Percentiles rank a stretch among this genome's conserved stretches.
phyloP scores from a whole-genome alignment of 1,140 invertebrate species.

The Bombus sylvicola region DNA sequence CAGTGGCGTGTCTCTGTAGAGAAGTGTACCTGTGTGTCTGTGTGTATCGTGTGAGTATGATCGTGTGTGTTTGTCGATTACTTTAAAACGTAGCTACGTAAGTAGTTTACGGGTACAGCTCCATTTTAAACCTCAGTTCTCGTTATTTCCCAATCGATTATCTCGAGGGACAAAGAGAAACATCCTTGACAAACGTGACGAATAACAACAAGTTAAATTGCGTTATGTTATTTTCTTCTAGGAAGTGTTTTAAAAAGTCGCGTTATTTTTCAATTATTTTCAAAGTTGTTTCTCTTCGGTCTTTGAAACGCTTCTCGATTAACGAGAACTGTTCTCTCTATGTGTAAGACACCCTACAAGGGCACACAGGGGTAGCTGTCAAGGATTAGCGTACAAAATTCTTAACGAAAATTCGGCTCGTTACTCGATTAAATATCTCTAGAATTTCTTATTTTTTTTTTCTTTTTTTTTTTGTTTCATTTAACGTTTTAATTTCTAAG shows the following conservation, averaged over 20 bases:
- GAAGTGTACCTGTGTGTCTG: not conserved
- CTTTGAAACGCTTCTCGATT: not conserved
- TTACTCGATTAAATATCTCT: slow-evolving; percentile 54
- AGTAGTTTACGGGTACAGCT: slow-evolving; percentile 54
- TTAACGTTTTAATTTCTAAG: slow-evolving; percentile 46
- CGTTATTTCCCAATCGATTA: slow-evolving; percentile 1
- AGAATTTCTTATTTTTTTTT: not conserved
- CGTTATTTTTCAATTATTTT: not conserved
- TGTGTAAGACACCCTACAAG: slow-evolving; percentile 6
- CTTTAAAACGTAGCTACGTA: slow-evolving; percentile 57
- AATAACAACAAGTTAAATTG: slow-evolving; percentile 2
- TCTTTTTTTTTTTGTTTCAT: not conserved
- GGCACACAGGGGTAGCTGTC: slow-evolving; percentile 18
- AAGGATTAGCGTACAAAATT: slow-evolving; percentile 61
- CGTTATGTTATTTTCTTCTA: not conserved
- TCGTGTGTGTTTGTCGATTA: not conserved
- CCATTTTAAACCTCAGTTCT: slow-evolving; percentile 20
- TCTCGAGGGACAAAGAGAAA: not conserved
- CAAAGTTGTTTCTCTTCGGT: not conserved
- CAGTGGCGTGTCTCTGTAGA: slow-evolving; percentile 36
- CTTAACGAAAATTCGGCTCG: slow-evolving; percentile 58
- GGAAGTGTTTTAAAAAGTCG: not conserved
- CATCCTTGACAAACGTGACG: slow-evolving; percentile 10
- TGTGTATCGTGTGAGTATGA: not conserved
- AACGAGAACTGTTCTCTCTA: slow-evolving; percentile 19